Percentiles rank a stretch among this genome's conserved stretches.
phyloP scores from a whole-genome alignment of 2,888 invertebrate species.

The Caenorhabditis sp. region DNA sequence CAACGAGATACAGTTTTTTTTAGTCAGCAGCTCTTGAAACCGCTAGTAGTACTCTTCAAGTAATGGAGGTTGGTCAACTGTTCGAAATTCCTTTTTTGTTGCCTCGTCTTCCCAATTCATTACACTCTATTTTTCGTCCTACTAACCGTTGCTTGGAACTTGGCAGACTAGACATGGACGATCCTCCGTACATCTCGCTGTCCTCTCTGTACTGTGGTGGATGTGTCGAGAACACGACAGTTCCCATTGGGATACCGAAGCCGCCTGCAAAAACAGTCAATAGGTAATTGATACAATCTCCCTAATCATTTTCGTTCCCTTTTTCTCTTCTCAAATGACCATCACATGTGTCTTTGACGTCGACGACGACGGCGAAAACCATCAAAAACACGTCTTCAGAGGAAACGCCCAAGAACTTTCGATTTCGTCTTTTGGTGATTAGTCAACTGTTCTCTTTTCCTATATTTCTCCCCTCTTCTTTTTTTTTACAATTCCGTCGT shows the following conservation, averaged over 20 bases:
- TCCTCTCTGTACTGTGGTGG: slow-evolving; percentile 81
- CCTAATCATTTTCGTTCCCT: slow-evolving; percentile 13
- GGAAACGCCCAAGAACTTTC: slow-evolving; percentile 61
- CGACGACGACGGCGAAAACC: not conserved
- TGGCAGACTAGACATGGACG: slow-evolving; percentile 77
- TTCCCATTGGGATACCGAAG: slow-evolving; percentile 82
- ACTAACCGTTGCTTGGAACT: slow-evolving; percentile 70
- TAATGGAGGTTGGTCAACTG: too few relatives aligned
- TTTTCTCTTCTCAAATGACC: slow-evolving; percentile 33
- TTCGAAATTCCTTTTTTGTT: too few relatives aligned
- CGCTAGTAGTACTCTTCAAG: too few relatives aligned
- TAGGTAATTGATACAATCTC: slow-evolving; percentile 12
- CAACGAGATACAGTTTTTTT: too few relatives aligned
- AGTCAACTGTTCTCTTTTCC: slow-evolving; percentile 47
- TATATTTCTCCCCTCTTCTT: slow-evolving; percentile 5
- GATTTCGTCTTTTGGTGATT: slow-evolving; percentile 42
- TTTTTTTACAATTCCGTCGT: not conserved
- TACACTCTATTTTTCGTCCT: not conserved
- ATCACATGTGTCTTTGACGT: slow-evolving; percentile 38
- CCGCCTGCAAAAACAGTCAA: slow-evolving; percentile 75
- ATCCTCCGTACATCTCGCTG: slow-evolving; percentile 75
- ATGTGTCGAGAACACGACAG: slow-evolving; percentile 82
- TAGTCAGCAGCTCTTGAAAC: too few relatives aligned
- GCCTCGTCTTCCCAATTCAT: not conserved
- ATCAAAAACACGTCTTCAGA: slow-evolving; percentile 32